Evolutionary conservation across 2,113 vertebrate genomes (phyloP), one percentile per base, ranked within the genome.

Genomic region (Etia nguti): DNA sequence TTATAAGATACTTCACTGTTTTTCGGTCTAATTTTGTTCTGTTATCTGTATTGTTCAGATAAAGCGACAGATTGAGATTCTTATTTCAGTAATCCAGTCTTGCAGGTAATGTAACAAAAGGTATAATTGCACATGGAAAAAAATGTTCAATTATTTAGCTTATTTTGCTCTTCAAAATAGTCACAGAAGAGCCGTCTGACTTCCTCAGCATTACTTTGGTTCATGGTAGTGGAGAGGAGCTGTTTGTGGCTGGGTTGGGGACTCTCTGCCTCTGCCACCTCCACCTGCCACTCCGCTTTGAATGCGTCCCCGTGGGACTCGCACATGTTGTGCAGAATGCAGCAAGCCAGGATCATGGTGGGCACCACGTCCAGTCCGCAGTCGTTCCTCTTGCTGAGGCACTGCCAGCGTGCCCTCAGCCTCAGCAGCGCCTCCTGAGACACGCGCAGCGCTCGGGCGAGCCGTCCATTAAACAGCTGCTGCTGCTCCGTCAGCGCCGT

Each of bases 121-220:
- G 26, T 77, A 52, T 52, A 52, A n/a, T 6, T 52, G 41, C 24
- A n/a, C 10, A 68, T 68, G 34, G 60, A 38, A 68, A 68, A 65
- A 22, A 65, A 34, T n/a, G 20, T 65, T 68, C 62, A 68, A 68
- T 68, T 68, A 22, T 68, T 68, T 68, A 1, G 11, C 34, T 68
- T 70, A 16, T 22, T 96, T 93, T 95, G 93, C 87, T 93, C 96
- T 65, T 96, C 88, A 1, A 97, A 98, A 90, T 97, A 97, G 50
- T 96, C 91, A 86, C 97, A 97, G 94, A 97, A 96, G 22, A 97
- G 96, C 3, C 90, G 91, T 0, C 97, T 92, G 54, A 97, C 94
- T 29, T 96, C 96, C 90, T 97, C 97, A 0, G 93, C 97, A 2
- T 84, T 77, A 20, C 83, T 84, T 1, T 97, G 96, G 65, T 97